phyloP scores from a whole-genome alignment of 1,140 invertebrate genomes.

The Trichogramma pretiosum region DNA sequence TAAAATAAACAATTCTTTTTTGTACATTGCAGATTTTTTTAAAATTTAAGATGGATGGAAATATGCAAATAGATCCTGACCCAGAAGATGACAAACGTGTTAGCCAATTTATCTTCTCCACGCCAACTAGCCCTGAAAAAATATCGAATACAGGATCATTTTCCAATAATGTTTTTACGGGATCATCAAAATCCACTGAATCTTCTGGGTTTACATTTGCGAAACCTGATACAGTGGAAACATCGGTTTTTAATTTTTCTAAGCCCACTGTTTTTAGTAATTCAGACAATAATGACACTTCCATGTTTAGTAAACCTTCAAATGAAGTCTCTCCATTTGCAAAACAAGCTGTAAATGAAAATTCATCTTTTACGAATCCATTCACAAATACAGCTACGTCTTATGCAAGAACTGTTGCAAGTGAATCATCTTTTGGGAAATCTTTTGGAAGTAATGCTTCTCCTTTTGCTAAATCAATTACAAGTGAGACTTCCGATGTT shows the following conservation, averaged over 20 bases:
- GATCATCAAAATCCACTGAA: background rate
- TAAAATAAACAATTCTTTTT: background rate
- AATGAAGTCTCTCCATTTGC: no score
- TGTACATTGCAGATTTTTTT: background rate
- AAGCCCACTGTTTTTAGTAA: no score
- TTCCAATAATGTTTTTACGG: slow-evolving; percentile 20
- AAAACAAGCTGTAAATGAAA: no score
- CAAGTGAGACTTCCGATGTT: no score
- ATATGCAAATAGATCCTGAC: slow-evolving; percentile 12
- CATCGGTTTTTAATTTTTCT: no score
- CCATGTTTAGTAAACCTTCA: no score
- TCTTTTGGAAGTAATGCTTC: no score
- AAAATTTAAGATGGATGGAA: slow-evolving; percentile 13
- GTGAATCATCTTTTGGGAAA: no score
- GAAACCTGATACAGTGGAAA: slow-evolving; percentile 14
- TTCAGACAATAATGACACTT: no score
- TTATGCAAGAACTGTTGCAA: no score
- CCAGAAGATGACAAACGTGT: background rate
- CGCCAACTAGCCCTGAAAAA: slow-evolving; percentile 22
- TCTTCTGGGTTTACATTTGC: slow-evolving; percentile 27
- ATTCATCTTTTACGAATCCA: background rate
- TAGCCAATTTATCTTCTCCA: slow-evolving; percentile 29
- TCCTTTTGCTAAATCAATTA: no score
- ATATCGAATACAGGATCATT: slow-evolving; percentile 10
- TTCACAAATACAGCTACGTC: no score